phyloP scores from a whole-genome alignment of 2,113 vertebrate genomes.

The Brevimyrus niger region DNA sequence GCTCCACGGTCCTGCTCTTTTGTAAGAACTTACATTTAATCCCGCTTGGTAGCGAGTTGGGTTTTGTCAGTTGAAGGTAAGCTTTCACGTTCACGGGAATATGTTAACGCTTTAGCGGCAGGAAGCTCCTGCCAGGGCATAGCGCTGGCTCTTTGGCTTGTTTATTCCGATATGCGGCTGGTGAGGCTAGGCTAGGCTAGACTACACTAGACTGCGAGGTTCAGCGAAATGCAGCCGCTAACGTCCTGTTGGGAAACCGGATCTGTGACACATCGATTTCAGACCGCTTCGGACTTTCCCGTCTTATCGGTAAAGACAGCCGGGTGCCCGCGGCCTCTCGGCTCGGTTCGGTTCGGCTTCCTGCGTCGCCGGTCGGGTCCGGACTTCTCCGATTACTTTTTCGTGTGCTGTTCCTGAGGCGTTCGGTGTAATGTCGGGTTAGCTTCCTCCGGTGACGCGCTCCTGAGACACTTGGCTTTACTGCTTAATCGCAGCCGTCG shows the following conservation, averaged over 20 bases:
- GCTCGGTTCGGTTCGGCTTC: background rate
- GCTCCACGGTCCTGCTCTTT: conserved; percentile 53
- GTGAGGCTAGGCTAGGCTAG: conserved; percentile 7
- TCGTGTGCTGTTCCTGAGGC: background rate
- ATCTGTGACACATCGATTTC: conserved; percentile 7
- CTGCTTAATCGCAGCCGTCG: background rate
- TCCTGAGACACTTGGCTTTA: background rate
- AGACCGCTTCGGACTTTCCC: background rate
- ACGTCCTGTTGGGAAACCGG: background rate
- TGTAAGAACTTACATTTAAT: conserved; percentile 48
- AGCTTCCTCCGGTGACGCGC: background rate
- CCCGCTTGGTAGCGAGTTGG: conserved; percentile 33
- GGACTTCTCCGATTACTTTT: background rate
- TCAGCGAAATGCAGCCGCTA: background rate
- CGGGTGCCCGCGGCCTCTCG: background rate
- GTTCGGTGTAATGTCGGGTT: background rate
- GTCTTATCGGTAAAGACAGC: background rate
- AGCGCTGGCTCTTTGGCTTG: background rate
- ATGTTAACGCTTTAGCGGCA: background rate
- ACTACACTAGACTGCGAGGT: background rate
- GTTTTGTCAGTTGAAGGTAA: conserved; percentile 21
- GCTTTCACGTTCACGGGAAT: background rate
- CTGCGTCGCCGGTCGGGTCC: background rate
- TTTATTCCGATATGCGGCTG: background rate
- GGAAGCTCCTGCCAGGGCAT: background rate